These are phyloP conservation scores for Amblyornis subalaris DNA, from an alignment of 2,113 vertebrate species.

Conservation along the genomic window DNA sequence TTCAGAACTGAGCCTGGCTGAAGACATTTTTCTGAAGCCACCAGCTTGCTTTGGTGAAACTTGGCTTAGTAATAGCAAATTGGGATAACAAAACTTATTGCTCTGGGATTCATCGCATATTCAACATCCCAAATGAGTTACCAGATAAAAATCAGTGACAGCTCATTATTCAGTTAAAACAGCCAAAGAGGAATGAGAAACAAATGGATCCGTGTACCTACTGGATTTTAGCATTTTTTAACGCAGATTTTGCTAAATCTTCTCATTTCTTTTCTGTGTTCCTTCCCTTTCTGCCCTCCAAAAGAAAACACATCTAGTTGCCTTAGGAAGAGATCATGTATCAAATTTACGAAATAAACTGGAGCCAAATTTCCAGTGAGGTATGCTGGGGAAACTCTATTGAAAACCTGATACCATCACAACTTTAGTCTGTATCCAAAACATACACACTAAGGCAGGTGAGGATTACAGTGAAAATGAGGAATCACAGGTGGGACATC, in stretches of 20 bases:
- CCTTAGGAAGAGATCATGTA: not conserved
- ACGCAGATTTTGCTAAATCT: not conserved
- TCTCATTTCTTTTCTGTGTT: not conserved
- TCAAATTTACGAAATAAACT: constrained; percentile 20
- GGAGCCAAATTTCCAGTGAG: not conserved
- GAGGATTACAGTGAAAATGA: not conserved
- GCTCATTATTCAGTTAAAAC: not conserved
- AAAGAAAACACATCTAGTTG: not conserved
- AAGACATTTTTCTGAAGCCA: not conserved
- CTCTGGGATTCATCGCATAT: not conserved
- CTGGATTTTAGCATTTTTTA: not conserved
- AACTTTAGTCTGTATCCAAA: constrained; percentile 19
- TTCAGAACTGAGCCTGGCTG: not conserved
- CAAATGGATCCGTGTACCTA: not conserved
- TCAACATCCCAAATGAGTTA: not conserved
- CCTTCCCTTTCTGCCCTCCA: not conserved
- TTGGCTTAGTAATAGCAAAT: not conserved
- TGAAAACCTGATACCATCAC: not conserved
- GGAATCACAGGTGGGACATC: not conserved
- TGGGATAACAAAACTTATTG: not conserved
- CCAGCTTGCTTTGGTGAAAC: not conserved
- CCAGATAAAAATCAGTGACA: not conserved
- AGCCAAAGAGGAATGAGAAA: not conserved
- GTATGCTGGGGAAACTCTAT: not conserved
- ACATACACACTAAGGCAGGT: not conserved